These are phyloP conservation scores for Proteles cristata DNA, from an alignment of 2,113 vertebrate genomes.

Conservation along the genomic window DNA sequence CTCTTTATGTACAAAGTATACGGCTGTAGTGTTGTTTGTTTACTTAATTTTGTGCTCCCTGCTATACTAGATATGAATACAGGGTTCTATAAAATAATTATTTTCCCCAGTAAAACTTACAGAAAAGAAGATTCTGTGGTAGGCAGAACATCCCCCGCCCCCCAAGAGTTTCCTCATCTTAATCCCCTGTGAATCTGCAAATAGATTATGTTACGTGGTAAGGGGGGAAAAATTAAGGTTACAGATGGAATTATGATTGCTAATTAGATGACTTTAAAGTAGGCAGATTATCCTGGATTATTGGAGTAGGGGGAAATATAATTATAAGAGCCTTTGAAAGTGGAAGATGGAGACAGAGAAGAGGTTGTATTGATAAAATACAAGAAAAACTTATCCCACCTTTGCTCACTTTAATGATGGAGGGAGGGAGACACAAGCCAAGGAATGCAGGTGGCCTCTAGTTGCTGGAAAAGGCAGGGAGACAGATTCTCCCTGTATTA, in stretches of 20 bases:
- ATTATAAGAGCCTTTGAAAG: conserved; percentile 29
- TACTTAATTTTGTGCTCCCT: conserved; percentile 51
- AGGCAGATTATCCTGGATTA: conserved; percentile 26
- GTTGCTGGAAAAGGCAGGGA: conserved; percentile 35
- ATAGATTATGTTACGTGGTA: conserved; percentile 23
- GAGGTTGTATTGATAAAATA: neutral
- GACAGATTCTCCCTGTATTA: neutral
- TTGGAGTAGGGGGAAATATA: neutral
- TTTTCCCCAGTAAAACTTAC: conserved; percentile 23
- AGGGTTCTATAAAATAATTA: neutral
- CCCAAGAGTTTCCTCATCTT: neutral
- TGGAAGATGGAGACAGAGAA: neutral
- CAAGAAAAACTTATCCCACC: neutral
- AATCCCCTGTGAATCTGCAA: neutral
- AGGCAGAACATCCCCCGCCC: neutral
- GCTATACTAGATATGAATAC: neutral
- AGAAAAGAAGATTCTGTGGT: conserved; percentile 13
- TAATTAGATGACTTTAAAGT: conserved; percentile 53
- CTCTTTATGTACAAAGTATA: conserved; percentile 14
- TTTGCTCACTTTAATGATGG: conserved; percentile 13
- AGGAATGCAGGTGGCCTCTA: neutral
- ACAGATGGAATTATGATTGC: conserved; percentile 15
- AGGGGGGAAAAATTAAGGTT: neutral
- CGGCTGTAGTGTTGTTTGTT: neutral
- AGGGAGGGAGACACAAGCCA: neutral